These are phyloP conservation scores for Pitta sordida DNA, from an alignment of 2,113 vertebrate genomes.

Conservation along the genomic window DNA sequence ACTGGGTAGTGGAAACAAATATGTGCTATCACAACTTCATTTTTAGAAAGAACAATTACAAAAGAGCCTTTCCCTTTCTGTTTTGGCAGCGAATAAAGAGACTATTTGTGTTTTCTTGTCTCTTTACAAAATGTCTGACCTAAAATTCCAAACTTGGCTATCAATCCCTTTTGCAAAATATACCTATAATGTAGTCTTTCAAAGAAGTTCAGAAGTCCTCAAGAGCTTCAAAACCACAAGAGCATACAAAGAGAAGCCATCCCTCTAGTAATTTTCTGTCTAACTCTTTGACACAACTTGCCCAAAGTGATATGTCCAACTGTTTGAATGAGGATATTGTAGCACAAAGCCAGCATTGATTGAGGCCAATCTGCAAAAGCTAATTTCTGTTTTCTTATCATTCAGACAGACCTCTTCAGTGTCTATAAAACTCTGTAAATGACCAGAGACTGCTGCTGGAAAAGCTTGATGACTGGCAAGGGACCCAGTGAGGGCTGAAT, in stretches of 20 bases:
- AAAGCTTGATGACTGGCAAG: constrained; percentile 43
- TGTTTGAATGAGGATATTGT: constrained; percentile 63
- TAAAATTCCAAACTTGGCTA: constrained; percentile 16
- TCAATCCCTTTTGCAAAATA: neutral
- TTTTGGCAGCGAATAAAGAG: neutral
- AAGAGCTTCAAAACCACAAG: constrained; percentile 46
- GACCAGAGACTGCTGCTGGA: constrained; percentile 56
- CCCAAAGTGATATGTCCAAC: constrained; percentile 63
- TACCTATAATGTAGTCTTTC: neutral
- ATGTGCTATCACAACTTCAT: neutral
- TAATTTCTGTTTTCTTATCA: constrained; percentile 68
- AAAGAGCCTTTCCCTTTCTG: neutral
- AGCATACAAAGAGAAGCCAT: constrained; percentile 47
- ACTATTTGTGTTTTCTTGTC: neutral
- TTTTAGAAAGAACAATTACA: neutral
- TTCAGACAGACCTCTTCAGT: constrained; percentile 60
- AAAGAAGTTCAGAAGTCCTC: constrained; percentile 52
- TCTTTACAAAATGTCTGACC: neutral
- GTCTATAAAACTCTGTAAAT: constrained; percentile 61
- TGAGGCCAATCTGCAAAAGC: constrained; percentile 56
- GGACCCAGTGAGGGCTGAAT: constrained; percentile 1
- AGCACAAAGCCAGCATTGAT: constrained; percentile 67
- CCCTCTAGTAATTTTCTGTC: constrained; percentile 29
- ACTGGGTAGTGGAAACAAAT: neutral
- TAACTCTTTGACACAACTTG: constrained; percentile 63